A percentile compares a stretch with the other conserved stretches of the same genome.
Evolutionary conservation across 1,140 invertebrate species (phyloP).

Genomic region (Euura lappo): DNA sequence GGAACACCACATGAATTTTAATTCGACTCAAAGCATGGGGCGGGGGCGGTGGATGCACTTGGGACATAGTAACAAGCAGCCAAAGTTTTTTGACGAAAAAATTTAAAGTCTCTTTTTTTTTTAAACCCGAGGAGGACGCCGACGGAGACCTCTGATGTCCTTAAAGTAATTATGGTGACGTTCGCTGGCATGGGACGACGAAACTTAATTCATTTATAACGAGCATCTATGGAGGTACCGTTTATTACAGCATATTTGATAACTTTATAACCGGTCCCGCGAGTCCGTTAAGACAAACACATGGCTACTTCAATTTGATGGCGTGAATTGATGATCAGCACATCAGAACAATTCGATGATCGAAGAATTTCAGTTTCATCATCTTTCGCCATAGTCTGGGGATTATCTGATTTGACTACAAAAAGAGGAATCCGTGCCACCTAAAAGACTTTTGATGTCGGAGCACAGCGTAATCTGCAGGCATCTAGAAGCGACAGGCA

Average conservation of each 20-base stretch:
- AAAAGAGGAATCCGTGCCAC: conserved; percentile 25
- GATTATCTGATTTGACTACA: not conserved
- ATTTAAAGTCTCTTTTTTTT: conserved; percentile 49
- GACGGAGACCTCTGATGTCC: conserved; percentile 28
- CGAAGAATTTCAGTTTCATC: too few species aligned
- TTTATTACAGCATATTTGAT: too few species aligned
- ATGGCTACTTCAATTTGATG: too few species aligned
- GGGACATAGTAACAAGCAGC: conserved; percentile 49
- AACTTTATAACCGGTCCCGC: too few species aligned
- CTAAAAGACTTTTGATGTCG: conserved; percentile 53
- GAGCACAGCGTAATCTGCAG: conserved; percentile 36
- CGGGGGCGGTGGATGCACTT: conserved; percentile 18
- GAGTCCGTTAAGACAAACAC: too few species aligned
- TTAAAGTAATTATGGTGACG: conserved; percentile 45
- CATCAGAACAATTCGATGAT: too few species aligned
- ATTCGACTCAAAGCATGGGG: conserved; percentile 40
- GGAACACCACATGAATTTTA: conserved; percentile 57
- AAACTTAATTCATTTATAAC: conserved; percentile 32
- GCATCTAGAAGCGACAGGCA: conserved; percentile 30
- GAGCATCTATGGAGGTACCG: conserved; percentile 8
- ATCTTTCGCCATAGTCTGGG: not conserved
- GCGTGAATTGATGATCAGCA: too few species aligned
- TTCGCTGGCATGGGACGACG: not conserved
- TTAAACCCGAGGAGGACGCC: conserved; percentile 23
- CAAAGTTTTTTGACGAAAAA: conserved; percentile 57